Conservation (phyloP, 2,888 invertebrate species). For the Molorchus minor region DNA sequence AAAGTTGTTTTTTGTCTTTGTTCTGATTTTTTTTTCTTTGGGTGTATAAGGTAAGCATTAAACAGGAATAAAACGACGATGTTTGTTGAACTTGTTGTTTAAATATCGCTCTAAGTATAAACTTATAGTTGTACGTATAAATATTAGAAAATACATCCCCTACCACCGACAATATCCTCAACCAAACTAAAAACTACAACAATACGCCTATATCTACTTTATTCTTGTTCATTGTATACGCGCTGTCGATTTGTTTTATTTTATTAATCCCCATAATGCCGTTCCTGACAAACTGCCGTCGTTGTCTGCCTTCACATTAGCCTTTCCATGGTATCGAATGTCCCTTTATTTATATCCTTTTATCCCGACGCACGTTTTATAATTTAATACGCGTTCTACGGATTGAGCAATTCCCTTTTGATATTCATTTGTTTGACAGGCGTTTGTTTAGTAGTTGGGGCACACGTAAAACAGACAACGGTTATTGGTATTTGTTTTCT, state of each 20-base stretch:
- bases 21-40: too few species aligned
- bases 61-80: too few species aligned
- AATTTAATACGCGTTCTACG: slow-evolving; percentile 45
- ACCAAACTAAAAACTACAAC: slow-evolving; percentile 2
- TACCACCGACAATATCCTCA: neutral
- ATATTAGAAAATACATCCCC: neutral
- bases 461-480: slow-evolving; percentile 22
- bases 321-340: slow-evolving; percentile 44
- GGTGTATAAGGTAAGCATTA: too few species aligned
- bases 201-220: slow-evolving; percentile 6
- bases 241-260: slow-evolving; percentile 21
- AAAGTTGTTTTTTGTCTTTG: too few species aligned
- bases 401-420: slow-evolving; percentile 44
- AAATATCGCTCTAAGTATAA: too few species aligned
- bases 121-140: neutral
- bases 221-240: slow-evolving; percentile 12
- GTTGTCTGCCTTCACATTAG: slow-evolving; percentile 39
- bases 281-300: slow-evolving; percentile 21
- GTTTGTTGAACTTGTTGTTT: too few species aligned
- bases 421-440: slow-evolving; percentile 42
- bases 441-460: slow-evolving; percentile 34
- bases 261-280: slow-evolving; percentile 20
- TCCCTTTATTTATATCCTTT: slow-evolving; percentile 43
- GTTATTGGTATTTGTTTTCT: slow-evolving; percentile 13
- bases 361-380: slow-evolving; percentile 45